Evolutionary conservation across 1,140 invertebrate genomes (phyloP).

Genomic region (Drosophila subobscura): DNA sequence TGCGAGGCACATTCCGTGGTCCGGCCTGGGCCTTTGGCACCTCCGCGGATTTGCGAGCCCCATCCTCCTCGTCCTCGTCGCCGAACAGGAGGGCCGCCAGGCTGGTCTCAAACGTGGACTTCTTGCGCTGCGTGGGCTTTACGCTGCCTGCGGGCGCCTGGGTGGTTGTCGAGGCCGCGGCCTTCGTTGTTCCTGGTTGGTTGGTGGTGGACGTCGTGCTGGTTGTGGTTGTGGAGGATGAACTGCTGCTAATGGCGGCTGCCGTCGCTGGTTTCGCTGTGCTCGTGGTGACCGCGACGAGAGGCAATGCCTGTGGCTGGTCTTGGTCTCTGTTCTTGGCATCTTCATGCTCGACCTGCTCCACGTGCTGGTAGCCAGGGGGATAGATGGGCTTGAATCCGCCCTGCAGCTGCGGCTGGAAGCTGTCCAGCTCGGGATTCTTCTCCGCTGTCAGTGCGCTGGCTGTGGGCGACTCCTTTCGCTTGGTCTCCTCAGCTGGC

Average conservation of each 20-base stretch:
- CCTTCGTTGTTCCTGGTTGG: slow-evolving; percentile 38
- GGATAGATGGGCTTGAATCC: slow-evolving; percentile 88
- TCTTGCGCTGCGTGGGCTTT: slow-evolving; percentile 57
- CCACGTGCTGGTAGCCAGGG: slow-evolving; percentile 60
- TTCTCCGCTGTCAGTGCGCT: slow-evolving; percentile 58
- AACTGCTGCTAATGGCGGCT: slow-evolving; percentile 19
- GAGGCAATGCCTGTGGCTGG: slow-evolving; percentile 54
- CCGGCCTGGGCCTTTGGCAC: slow-evolving; percentile 38
- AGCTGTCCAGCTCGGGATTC: slow-evolving; percentile 87
- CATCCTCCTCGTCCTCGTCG: slow-evolving; percentile 69
- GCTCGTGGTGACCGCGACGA: slow-evolving; percentile 16
- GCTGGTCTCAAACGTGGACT: slow-evolving; percentile 77
- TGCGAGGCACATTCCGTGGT: slow-evolving; percentile 68
- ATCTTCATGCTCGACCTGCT: slow-evolving; percentile 45
- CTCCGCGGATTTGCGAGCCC: slow-evolving; percentile 56
- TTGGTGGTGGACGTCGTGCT: slow-evolving; percentile 39
- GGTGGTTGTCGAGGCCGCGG: slow-evolving; percentile 24
- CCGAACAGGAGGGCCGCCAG: slow-evolving; percentile 77
- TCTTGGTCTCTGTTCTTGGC: slow-evolving; percentile 30
- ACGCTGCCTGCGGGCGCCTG: slow-evolving; percentile 25
- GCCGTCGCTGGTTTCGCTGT: slow-evolving; percentile 27
- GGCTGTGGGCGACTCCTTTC: slow-evolving; percentile 29
- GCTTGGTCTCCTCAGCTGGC: slow-evolving; percentile 45
- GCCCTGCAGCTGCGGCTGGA: slow-evolving; percentile 88
- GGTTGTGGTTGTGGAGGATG: slow-evolving; percentile 32